Percentiles rank a stretch among this genome's conserved stretches.
phyloP scores from a whole-genome alignment of 2,113 vertebrate species.

The Galeopterus variegatus region DNA sequence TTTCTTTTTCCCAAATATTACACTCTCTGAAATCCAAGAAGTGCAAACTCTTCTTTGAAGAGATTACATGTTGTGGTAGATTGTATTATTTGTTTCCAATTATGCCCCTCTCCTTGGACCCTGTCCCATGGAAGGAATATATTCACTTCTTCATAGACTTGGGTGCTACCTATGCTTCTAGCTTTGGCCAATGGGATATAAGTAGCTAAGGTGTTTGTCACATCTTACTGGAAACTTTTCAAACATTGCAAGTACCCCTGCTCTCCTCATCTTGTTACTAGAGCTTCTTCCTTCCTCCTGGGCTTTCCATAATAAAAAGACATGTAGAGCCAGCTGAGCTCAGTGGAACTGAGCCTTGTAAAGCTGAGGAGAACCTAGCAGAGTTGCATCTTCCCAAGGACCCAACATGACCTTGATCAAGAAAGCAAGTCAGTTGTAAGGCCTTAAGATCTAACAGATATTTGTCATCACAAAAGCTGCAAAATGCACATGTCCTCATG shows the following conservation, averaged over 20 bases:
- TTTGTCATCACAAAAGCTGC: background rate
- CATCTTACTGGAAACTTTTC: background rate
- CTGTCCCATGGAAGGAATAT: background rate
- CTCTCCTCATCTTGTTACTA: background rate
- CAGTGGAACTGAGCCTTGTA: background rate
- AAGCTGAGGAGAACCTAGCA: background rate
- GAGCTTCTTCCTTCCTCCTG: too few species aligned
- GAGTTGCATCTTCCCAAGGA: background rate
- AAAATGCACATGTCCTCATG: background rate
- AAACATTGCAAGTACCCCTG: rapidly evolving
- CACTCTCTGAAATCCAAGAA: background rate
- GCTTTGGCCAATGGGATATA: background rate
- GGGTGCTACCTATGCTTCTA: background rate
- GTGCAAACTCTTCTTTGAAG: too few species aligned
- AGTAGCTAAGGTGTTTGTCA: background rate
- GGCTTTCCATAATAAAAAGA: background rate
- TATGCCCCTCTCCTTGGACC: background rate
- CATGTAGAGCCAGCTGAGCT: background rate
- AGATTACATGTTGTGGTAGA: too few species aligned
- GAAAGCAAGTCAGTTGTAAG: background rate
- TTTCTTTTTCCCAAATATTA: background rate
- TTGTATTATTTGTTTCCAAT: background rate
- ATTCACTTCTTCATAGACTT: background rate
- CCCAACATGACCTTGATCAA: background rate
- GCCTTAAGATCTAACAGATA: background rate